Evolutionary conservation across 2,888 invertebrate genomes (phyloP), one percentile per base, ranked within the genome.

Genomic region (Melieria crassipennis): DNA sequence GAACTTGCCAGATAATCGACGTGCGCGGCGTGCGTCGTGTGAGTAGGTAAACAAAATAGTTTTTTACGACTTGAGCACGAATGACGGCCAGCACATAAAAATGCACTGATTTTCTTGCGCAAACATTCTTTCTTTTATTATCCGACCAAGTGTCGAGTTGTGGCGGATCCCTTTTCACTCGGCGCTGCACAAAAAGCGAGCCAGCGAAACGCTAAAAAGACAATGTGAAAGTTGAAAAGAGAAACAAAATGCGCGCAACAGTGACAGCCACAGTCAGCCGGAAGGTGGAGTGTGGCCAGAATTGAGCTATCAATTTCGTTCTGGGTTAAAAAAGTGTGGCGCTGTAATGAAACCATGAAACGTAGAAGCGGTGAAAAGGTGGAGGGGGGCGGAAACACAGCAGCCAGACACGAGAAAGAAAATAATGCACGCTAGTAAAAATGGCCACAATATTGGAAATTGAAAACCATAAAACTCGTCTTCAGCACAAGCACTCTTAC

Each of bases 361-460:
- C 9, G 46, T 50, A 48, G 55, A 61, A 45, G 13, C 42, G 43
- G 9, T 9, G 11, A 30, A 16, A 50, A 50, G n/a, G n/a, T n/a
- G n/a, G 62, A 50, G 6, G 11, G 6, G 16, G 11, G 43, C n/a
- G 30, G 42, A 47, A 67, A 47, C n/a, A 56, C 9, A 48, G 46
- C 13, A 42, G 45, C 16, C 9, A 57, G 9, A 30, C 30, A 42
- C 30, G 9, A 11, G 47, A 55, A 42, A 50, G 43, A n/a, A 57
- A 9, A 43, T 70, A 16, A 70, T 70, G 52, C 46, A 65, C 58
- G 70, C 64, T 70, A 46, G 60, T 70, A 70, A 70, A 69, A 70
- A 65, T 70, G 60, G 65, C 65, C 70, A 65, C 70, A 70, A 65
- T 65, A 70, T 70, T 70, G 60, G 70, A 70, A 70, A 70, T 70